A percentile compares a stretch with the other conserved stretches of the same genome.
Conservation (phyloP, 2,888 invertebrate species). For the Eustalomyia histrio region DNA sequence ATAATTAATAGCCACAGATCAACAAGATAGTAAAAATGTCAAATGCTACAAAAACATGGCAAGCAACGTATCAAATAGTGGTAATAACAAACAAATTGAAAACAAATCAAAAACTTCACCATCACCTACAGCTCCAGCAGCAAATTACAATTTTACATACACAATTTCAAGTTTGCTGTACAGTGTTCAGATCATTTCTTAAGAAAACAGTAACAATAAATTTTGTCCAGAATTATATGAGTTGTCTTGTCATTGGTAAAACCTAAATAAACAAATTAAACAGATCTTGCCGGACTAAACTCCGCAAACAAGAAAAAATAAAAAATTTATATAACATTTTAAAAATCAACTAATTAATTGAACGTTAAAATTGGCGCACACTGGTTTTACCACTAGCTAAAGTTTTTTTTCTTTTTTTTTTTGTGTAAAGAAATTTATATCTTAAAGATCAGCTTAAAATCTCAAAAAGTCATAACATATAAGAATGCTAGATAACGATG, state of each 20-base stretch:
- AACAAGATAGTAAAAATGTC: constrained; percentile 51
- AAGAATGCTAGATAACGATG: constrained; percentile 21
- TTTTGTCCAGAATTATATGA: constrained; percentile 19
- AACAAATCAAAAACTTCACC: background rate
- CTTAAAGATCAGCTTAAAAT: background rate
- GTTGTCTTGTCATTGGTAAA: constrained; percentile 10
- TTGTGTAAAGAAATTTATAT: no score
- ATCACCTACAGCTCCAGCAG: background rate
- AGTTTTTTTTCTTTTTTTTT: background rate
- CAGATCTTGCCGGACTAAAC: background rate
- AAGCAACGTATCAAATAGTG: background rate
- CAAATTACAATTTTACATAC: background rate
- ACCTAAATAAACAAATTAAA: constrained; percentile 6
- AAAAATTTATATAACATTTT: background rate
- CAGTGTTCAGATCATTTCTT: background rate
- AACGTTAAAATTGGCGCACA: constrained; percentile 32
- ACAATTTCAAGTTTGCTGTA: background rate
- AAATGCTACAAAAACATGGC: constrained; percentile 8
- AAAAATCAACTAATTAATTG: constrained; percentile 44
- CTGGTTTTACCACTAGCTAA: background rate
- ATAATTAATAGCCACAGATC: constrained; percentile 33
- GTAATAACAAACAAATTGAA: background rate
- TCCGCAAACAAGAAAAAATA: background rate
- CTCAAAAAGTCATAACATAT: background rate
- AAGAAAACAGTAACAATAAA: constrained; percentile 25